phyloP scores from a whole-genome alignment of 2,888 invertebrate species.

The Acanthococcus lagerstroemiae region DNA sequence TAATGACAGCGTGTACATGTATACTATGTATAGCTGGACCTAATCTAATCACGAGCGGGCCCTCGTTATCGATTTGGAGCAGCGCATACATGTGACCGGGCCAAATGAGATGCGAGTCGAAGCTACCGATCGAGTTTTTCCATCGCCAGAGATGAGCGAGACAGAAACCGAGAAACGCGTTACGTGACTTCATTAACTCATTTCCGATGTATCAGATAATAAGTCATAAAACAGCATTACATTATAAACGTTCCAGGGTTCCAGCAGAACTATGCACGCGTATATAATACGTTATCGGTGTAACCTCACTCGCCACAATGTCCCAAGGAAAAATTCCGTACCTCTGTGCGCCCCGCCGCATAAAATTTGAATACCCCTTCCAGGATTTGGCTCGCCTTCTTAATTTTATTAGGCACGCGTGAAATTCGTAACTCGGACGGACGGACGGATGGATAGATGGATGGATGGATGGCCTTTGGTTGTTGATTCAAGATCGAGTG shows the following conservation, averaged over 20 bases:
- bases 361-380: not conserved
- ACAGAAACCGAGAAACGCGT: not conserved
- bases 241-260: not conserved
- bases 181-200: constrained; percentile 25
- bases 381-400: too few species aligned
- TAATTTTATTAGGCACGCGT: not conserved
- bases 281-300: too few species aligned
- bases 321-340: too few species aligned
- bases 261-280: too few species aligned
- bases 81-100: not conserved
- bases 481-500: too few species aligned
- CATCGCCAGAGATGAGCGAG: not conserved
- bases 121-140: not conserved
- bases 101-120: not conserved
- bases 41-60: constrained; percentile 12
- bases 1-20: constrained; percentile 20
- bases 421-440: too few species aligned
- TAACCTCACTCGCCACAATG: too few species aligned
- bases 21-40: constrained; percentile 4
- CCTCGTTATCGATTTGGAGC: constrained; percentile 14
- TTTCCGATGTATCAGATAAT: constrained; percentile 10
- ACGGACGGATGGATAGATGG: too few species aligned
- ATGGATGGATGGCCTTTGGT: too few species aligned
- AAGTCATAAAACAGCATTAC: not conserved
- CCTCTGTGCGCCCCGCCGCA: too few species aligned